phyloP scores from a whole-genome alignment of 2,113 vertebrate genomes.

The Saccopteryx leptura region DNA sequence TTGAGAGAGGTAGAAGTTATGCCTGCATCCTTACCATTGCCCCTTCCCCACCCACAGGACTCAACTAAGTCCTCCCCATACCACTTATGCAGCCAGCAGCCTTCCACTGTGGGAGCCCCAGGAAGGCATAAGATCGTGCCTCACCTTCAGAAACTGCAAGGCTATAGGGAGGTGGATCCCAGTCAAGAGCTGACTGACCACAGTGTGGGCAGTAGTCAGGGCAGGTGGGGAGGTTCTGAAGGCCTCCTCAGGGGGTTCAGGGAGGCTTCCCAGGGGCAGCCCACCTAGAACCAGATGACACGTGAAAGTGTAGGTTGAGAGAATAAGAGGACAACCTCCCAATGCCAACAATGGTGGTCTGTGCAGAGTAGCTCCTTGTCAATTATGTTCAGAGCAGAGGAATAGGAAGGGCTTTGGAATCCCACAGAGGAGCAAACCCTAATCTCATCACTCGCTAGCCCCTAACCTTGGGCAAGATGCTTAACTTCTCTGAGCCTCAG shows the following conservation, averaged over 20 bases:
- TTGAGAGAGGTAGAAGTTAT: too few relatives aligned
- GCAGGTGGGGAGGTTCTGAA: background rate
- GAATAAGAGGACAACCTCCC: too few relatives aligned
- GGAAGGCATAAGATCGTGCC: background rate
- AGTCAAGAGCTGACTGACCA: background rate
- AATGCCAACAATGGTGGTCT: background rate
- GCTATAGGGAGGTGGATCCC: background rate
- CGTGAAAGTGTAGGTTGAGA: background rate
- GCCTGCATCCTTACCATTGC: background rate
- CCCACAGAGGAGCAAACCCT: background rate
- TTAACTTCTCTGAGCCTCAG: background rate
- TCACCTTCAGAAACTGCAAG: background rate
- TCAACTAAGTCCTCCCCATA: background rate
- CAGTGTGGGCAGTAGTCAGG: background rate
- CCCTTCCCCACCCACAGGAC: background rate
- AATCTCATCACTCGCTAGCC: background rate
- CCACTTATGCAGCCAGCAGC: background rate
- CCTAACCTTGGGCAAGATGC: background rate
- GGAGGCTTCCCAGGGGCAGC: background rate
- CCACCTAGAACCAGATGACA: background rate
- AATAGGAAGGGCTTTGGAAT: background rate
- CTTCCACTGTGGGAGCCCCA: background rate
- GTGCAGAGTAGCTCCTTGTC: background rate
- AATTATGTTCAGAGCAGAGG: background rate
- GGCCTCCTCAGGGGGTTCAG: background rate